Conservation (phyloP, 2,888 invertebrate genomes). For the Phaedon cochleariae region DNA sequence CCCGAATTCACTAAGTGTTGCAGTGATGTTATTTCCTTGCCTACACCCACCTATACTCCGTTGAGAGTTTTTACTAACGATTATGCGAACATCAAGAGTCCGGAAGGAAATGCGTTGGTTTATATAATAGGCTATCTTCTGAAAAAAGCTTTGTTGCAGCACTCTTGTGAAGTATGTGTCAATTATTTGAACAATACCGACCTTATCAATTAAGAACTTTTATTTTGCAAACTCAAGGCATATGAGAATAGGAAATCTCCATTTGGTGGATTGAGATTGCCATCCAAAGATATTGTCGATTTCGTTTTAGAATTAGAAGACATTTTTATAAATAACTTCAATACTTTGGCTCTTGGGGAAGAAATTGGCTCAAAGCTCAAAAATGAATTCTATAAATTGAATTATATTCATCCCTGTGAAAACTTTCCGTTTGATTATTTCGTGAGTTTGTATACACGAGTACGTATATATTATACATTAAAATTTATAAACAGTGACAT, state of each 20-base stretch:
- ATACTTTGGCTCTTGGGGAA: not conserved
- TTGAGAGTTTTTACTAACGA: not conserved
- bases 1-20: constrained; percentile 23
- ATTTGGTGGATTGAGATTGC: not conserved
- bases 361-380: not conserved
- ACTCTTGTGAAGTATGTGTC: constrained; percentile 8
- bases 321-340: not conserved
- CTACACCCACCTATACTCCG: not conserved
- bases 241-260: not conserved
- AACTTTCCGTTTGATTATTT: not conserved
- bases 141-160: constrained; percentile 16
- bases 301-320: not conserved
- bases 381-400: not conserved
- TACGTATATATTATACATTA: constrained; percentile 3
- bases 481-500: not conserved
- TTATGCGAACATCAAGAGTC: not conserved
- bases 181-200: not conserved
- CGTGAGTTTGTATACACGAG: not conserved
- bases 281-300: not conserved
- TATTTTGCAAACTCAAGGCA: not conserved
- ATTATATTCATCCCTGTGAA: no score
- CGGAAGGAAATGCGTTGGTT: constrained; percentile 11
- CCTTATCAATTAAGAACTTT: not conserved
- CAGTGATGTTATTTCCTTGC: not conserved
- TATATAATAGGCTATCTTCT: constrained; percentile 12